Conservation (phyloP, 2,888 invertebrate genomes). For the Cheilosia vulpina region DNA sequence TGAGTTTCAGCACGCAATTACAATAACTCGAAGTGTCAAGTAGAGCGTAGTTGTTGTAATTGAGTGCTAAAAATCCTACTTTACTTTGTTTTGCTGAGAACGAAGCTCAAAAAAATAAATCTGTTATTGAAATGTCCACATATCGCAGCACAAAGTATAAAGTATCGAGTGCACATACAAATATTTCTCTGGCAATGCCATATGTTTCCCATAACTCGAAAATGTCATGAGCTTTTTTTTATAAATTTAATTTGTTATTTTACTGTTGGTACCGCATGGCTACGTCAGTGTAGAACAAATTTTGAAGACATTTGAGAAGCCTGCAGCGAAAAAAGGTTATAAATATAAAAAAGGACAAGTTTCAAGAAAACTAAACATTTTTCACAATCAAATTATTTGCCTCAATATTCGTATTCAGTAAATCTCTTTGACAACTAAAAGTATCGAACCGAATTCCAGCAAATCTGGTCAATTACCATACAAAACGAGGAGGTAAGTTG, state of each 20-base stretch:
- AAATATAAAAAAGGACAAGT: not conserved
- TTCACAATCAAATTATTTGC: not conserved
- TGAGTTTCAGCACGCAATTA: too few relatives aligned
- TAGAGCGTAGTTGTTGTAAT: too few relatives aligned
- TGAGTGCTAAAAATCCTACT: too few relatives aligned
- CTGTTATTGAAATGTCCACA: too few relatives aligned
- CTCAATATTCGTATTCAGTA: not conserved
- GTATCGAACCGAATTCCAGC: not conserved
- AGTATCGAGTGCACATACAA: too few relatives aligned
- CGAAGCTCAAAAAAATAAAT: too few relatives aligned
- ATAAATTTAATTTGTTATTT: not conserved
- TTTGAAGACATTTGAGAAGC: conserved; percentile 7
- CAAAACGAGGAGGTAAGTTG: conserved; percentile 42
- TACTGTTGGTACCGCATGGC: conserved; percentile 31
- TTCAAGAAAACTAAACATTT: conserved; percentile 1
- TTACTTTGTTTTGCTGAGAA: too few relatives aligned
- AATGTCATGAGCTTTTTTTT: conserved; percentile 24
- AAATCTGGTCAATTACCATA: not conserved
- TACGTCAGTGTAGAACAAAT: conserved; percentile 39
- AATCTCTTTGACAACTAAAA: not conserved
- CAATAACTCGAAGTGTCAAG: too few relatives aligned
- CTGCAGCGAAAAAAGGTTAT: not conserved
- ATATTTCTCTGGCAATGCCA: conserved; percentile 3
- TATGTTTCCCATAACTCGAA: conserved; percentile 8
- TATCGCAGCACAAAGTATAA: too few relatives aligned